Evolutionary conservation across 1,140 invertebrate genomes (phyloP), one percentile per base, ranked within the genome.

Genomic region (Brachionus koreanus): DNA sequence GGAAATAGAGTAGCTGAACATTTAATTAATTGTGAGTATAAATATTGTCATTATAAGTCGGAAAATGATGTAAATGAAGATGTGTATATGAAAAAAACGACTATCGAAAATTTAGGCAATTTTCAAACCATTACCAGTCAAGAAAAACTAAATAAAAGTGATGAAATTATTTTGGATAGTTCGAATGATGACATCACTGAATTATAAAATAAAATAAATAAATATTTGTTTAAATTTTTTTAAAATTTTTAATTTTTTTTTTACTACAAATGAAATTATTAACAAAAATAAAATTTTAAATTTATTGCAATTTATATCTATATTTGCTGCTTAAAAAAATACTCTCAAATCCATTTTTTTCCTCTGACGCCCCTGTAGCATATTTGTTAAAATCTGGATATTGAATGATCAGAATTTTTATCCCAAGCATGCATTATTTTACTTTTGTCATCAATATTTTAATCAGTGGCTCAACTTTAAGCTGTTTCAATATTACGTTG

Each of bases 1-100:
- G 76, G 76, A 10, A 79, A 79, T 19, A 79, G 35, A 37, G 61
- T 79, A 19, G 76, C 76, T 23, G 76, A 79, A n/a, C 76, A 79
- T 61, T 61, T 79, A 6, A 61, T 61, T 3, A 79, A 61, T 79
- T 79, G 76, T 65, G 49, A 57, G n/a, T 79, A 57, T 19, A 57
- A 65, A 35, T 79, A 61, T 42, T 79, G 76, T 33, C 23, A 42
- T 46, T 74, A 46, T n/a, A 46, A 74, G 12, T 46, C 42, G 37
- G 16, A 74, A 46, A 46, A 46, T 46, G 37, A 29, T 23, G 69
- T 25, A 42, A 35, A 74, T 12, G 42, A 74, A 29, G 19, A 74
- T 49, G 10, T 25, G 23, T 43, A 46, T 46, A 23, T 57, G 49
- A 57, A 69, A 67, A 67, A 35, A 39, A 39, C 7, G 37, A 39